Conservation (phyloP, 2,888 invertebrate species). For the Colletes collaris region DNA sequence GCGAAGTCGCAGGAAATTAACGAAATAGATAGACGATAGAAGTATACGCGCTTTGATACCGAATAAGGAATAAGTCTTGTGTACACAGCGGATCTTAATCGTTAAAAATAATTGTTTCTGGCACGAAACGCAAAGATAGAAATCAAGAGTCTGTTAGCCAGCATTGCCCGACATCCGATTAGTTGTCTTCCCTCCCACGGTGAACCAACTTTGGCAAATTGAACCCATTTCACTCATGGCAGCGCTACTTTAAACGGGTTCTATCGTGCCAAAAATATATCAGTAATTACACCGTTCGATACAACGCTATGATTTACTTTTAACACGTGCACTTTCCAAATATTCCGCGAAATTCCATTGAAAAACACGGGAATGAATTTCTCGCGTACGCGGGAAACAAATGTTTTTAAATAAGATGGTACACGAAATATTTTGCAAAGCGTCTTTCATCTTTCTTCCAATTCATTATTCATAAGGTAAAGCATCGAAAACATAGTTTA, state of each 20-base stretch:
- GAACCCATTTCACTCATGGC: constrained; percentile 39
- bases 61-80: constrained; percentile 19
- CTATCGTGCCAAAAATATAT: constrained; percentile 48
- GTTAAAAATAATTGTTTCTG: constrained; percentile 68
- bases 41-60: not conserved
- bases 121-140: constrained; percentile 56
- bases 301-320: not conserved
- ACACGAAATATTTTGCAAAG: too few species aligned
- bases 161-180: constrained; percentile 48
- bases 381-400: too few species aligned
- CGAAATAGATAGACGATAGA: not conserved
- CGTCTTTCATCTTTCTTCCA: too few species aligned
- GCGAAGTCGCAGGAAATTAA: constrained; percentile 21
- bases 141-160: constrained; percentile 47
- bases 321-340: too few species aligned
- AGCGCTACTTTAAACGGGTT: constrained; percentile 29
- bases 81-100: constrained; percentile 55
- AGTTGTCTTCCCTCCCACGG: constrained; percentile 48
- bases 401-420: too few species aligned
- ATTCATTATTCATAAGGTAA: too few species aligned
- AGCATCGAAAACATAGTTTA: too few species aligned
- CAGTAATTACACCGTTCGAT: constrained; percentile 31
- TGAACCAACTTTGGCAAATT: constrained; percentile 45
- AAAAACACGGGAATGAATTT: too few species aligned
- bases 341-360: too few species aligned